Conservation (phyloP, 2,888 invertebrate species). For the Drosophila differens region DNA sequence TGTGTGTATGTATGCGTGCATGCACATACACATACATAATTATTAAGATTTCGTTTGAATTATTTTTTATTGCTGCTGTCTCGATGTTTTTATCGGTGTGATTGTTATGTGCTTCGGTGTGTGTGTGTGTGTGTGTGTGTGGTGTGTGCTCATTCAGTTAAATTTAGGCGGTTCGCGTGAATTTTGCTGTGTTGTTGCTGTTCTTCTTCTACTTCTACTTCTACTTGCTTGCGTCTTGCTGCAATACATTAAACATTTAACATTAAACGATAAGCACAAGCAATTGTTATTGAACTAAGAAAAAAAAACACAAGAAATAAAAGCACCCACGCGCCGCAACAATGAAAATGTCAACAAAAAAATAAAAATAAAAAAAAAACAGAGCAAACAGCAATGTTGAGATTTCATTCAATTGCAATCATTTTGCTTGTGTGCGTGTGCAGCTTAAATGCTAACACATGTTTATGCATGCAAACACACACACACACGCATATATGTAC, state of each 20-base stretch:
- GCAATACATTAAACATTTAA: conserved; percentile 1
- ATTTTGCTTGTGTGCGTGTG: conserved; percentile 16
- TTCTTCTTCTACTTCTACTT: neutral
- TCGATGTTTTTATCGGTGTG: conserved; percentile 15
- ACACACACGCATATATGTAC: conserved; percentile 3
- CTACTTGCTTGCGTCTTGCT: neutral
- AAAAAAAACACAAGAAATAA: neutral
- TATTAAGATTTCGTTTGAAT: conserved; percentile 30
- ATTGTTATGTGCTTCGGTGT: conserved; percentile 15
- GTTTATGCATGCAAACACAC: neutral
- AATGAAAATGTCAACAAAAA: conserved; percentile 9
- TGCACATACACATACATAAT: conserved; percentile 11
- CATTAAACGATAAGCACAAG: neutral
- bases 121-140: conserved; percentile 10
- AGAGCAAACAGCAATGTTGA: conserved; percentile 8
- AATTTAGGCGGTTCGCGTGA: conserved; percentile 47
- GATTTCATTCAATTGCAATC: conserved; percentile 40
- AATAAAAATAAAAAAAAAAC: neutral
- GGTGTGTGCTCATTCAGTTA: conserved; percentile 42
- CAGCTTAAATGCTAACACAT: conserved; percentile 26
- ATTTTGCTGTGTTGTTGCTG: conserved; percentile 21
- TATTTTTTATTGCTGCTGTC: conserved; percentile 22
- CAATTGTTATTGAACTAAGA: neutral
- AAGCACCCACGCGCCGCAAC: conserved; percentile 33
- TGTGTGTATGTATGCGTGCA: neutral